These are phyloP conservation scores for Progne subis DNA, from an alignment of 2,113 vertebrate species.

Conservation along the genomic window DNA sequence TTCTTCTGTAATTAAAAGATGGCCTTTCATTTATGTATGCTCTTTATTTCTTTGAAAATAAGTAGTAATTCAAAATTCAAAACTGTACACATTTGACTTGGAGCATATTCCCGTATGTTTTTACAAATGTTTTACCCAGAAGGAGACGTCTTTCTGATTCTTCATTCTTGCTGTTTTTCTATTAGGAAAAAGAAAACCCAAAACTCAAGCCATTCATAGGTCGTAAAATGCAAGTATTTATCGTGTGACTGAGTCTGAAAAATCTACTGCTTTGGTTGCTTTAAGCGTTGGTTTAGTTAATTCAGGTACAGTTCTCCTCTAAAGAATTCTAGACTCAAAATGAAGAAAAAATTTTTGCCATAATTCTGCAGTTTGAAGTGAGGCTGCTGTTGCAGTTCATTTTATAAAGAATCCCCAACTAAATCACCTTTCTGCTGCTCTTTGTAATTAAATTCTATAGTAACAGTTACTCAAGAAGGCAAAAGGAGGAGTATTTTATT, in stretches of 20 bases:
- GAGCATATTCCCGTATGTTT: not conserved
- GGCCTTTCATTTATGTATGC: not conserved
- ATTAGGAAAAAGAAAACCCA: not conserved
- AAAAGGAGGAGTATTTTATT: not conserved
- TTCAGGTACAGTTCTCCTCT: not conserved
- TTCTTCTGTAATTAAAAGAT: not conserved
- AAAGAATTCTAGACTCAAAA: not conserved
- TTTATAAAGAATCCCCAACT: not conserved
- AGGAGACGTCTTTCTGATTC: not conserved
- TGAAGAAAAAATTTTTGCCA: not conserved
- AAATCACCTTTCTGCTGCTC: not conserved
- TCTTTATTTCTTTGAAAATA: not conserved
- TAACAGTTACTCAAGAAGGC: not conserved
- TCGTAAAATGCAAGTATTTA: not conserved
- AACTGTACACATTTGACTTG: not conserved
- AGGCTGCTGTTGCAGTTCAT: not conserved
- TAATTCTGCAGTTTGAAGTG: not conserved
- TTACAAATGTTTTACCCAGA: not conserved
- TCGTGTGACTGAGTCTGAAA: not conserved
- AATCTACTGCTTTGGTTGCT: not conserved
- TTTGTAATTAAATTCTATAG: not conserved
- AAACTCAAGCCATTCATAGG: not conserved
- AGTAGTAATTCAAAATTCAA: not conserved
- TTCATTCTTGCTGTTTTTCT: not conserved
- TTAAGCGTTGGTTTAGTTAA: not conserved